These are phyloP conservation scores for Abrostola triplasia DNA, from an alignment of 2,888 invertebrate genomes.

Conservation along the genomic window DNA sequence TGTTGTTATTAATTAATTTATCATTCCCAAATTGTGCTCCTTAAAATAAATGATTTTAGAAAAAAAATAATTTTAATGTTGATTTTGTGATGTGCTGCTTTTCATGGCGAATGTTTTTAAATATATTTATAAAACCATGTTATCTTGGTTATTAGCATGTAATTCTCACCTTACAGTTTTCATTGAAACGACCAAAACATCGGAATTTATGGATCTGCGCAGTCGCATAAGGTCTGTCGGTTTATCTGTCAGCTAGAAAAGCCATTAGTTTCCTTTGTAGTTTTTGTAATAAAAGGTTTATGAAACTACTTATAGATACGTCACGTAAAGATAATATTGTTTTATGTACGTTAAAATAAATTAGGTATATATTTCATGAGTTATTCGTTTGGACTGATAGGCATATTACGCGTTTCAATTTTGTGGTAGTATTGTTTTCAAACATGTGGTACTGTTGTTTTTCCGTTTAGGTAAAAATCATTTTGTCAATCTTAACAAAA, in stretches of 20 bases:
- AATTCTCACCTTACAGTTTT: slow-evolving; percentile 24
- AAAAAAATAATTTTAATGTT: background rate
- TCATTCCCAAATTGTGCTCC: background rate
- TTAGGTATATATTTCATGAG: no score
- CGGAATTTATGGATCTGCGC: slow-evolving; percentile 35
- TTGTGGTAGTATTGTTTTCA: slow-evolving; percentile 18
- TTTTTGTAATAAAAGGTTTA: slow-evolving; percentile 32
- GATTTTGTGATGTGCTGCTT: background rate
- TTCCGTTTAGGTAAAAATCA: slow-evolving; percentile 18
- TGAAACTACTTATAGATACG: slow-evolving; percentile 41
- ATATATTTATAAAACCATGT: slow-evolving; percentile 2
- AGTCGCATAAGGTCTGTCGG: slow-evolving; percentile 30
- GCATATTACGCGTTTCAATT: slow-evolving; percentile 15
- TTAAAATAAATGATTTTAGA: no score
- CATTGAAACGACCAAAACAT: slow-evolving; percentile 12
- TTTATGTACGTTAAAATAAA: no score
- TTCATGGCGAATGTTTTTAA: background rate
- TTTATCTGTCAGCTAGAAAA: slow-evolving; percentile 18
- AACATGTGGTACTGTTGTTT: slow-evolving; percentile 14
- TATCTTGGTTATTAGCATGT: background rate
- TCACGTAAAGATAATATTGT: slow-evolving; percentile 32
- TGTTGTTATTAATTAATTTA: background rate
- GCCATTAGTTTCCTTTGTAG: slow-evolving; percentile 43
- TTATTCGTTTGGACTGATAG: slow-evolving; percentile 4
- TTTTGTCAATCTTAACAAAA: slow-evolving; percentile 31